Conservation (phyloP, 1,140 invertebrate genomes). For the Theocolax elegans region DNA sequence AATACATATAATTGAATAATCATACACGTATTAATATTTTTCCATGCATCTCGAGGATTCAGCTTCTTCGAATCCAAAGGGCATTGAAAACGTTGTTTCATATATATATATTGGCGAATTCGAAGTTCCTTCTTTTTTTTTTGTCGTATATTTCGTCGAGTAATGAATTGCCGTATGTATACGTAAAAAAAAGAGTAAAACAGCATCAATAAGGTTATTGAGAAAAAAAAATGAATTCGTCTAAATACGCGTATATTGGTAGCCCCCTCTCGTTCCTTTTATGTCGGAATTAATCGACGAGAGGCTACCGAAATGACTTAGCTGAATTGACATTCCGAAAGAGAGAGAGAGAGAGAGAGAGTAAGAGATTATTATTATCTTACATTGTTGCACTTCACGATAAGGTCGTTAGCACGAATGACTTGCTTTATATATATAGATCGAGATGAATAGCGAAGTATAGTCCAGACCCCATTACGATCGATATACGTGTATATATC, state of each 20-base stretch:
- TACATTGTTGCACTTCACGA: conserved; percentile 40
- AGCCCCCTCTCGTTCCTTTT: too few species aligned
- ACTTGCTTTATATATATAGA: conserved; percentile 39
- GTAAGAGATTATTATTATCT: too few species aligned
- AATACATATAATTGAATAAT: too few species aligned
- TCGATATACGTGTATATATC: not conserved
- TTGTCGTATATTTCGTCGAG: too few species aligned
- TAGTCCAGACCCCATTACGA: conserved; percentile 15
- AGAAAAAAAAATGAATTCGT: conserved; percentile 18
- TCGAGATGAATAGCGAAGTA: too few species aligned
- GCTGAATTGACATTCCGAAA: not conserved
- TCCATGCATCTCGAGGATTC: too few species aligned
- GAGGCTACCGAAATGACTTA: not conserved
- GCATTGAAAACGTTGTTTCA: too few species aligned
- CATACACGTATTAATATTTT: too few species aligned
- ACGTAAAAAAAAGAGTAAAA: not conserved
- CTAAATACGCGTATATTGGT: not conserved
- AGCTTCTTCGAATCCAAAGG: too few species aligned
- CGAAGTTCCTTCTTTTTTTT: too few species aligned
- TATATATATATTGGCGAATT: too few species aligned
- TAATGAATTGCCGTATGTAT: not conserved
- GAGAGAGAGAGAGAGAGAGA: not conserved
- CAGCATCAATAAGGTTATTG: conserved; percentile 14
- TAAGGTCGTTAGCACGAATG: conserved; percentile 43
- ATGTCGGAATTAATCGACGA: too few species aligned